phyloP scores from a whole-genome alignment of 2,888 invertebrate species.

The Nomada fucata region DNA sequence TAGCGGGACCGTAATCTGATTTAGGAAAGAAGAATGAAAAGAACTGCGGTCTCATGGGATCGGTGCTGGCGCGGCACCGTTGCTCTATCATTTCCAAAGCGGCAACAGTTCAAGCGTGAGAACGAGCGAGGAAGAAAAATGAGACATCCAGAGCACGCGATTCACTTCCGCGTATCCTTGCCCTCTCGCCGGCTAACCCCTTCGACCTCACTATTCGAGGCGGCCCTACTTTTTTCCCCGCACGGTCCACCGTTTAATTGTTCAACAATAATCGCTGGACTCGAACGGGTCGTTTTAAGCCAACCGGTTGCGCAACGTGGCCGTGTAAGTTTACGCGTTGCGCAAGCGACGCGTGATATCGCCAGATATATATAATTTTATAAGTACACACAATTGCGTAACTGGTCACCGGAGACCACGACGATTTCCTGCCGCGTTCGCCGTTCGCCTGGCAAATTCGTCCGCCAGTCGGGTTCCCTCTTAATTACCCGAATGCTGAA shows the following conservation, averaged over 20 bases:
- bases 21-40: neutral
- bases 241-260: slow-evolving; percentile 7
- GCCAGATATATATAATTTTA: slow-evolving; percentile 46
- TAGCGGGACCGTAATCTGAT: slow-evolving; percentile 13
- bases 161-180: slow-evolving; percentile 50
- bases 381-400: slow-evolving; percentile 39
- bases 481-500: slow-evolving; percentile 11
- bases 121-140: slow-evolving; percentile 50
- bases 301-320: slow-evolving; percentile 19
- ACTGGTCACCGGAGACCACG: slow-evolving; percentile 32
- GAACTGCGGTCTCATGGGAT: slow-evolving; percentile 25
- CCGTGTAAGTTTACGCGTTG: slow-evolving; percentile 26
- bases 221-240: neutral
- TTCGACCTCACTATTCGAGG: neutral
- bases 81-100: slow-evolving; percentile 28
- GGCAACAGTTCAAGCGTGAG: slow-evolving; percentile 51
- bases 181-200: neutral
- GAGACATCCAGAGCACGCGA: slow-evolving; percentile 41
- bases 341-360: slow-evolving; percentile 37
- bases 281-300: slow-evolving; percentile 30
- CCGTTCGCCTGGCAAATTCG: slow-evolving; percentile 10
- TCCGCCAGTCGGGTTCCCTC: slow-evolving; percentile 18
- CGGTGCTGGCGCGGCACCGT: neutral
- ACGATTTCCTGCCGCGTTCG: slow-evolving; percentile 39
- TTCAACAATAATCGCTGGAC: neutral